Base-by-base conservation (phyloP, 2,113 vertebrate genomes). In the Lepus americanus region DNA sequence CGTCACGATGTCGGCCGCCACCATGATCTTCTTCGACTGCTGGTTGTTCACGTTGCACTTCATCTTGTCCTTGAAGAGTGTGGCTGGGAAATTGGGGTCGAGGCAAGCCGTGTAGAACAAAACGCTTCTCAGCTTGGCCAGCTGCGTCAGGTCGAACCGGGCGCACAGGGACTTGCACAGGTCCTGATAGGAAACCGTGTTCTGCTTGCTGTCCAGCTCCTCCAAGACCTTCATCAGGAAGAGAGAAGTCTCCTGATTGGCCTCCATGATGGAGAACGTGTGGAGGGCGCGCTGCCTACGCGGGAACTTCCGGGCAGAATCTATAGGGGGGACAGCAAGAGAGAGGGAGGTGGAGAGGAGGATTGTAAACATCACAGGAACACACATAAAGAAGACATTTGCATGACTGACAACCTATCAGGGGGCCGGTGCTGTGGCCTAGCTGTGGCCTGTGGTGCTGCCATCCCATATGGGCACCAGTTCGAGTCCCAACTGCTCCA, bases 11-110 rank as follows among this genome's bases (percentile, higher is more conserved):
- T 99, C 99, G 0, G 99, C 99, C 0, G 99, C 99, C 87, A 99
- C 99, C 98, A 99, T 99, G 87, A 99, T 99, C 97, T 99, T 99
- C 98, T 99, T 99, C 49, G 99, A 99, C 97, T 99, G 99, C 92
- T 99, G 99, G 98, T 99, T 99, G 72, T 98, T 99, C 74, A 98
- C 98, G 10, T 98, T 98, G 97, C 98, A 98, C 94, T 99, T 98
- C 98, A 99, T 99, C 98, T 99, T 99, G 98, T 99, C 99, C 97
- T 99, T 99, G 98, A 99, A 99, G 29, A 99, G 97, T 5, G 99
- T 98, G 16, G 99, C 99, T 2, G 99, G 99, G 94, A 99, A 99
- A 92, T 98, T 98, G 12, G 99, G 99, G 93, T 99, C 99, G 72
- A 99, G 98, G 90, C 99, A 99, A 64, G 99, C 99, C 0, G 99